A percentile compares a stretch with the other conserved stretches of the same genome.
Conservation (phyloP, 2,113 vertebrate species). For the Pelvicachromis taeniatus region DNA sequence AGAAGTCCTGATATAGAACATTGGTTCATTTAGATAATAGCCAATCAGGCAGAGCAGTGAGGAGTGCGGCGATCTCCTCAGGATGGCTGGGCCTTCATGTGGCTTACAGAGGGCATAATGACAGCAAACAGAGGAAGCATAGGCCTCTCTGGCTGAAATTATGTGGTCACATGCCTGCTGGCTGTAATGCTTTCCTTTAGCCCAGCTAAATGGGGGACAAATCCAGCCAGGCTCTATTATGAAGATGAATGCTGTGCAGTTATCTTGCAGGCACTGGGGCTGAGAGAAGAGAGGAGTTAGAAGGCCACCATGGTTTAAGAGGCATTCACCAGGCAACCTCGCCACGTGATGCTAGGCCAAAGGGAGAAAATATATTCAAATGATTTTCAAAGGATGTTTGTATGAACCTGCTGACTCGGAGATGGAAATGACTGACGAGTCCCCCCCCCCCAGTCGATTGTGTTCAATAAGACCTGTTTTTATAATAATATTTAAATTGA, state of each 20-base stretch:
- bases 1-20: constrained; percentile 79
- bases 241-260: constrained; percentile 55
- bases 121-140: constrained; percentile 69
- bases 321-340: neutral
- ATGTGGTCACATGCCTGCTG: constrained; percentile 69
- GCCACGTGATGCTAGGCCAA: neutral
- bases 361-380: neutral
- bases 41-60: constrained; percentile 70
- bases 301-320: constrained; percentile 7
- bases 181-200: constrained; percentile 64
- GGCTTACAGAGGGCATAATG: constrained; percentile 71
- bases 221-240: constrained; percentile 48
- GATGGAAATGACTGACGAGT: neutral
- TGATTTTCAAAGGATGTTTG: neutral
- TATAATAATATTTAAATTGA: neutral
- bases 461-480: neutral
- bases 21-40: constrained; percentile 73
- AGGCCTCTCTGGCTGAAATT: constrained; percentile 67
- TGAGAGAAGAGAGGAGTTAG: constrained; percentile 24
- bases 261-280: constrained; percentile 36
- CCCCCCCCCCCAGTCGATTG: neutral
- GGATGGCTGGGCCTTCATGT: constrained; percentile 66
- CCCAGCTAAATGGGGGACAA: constrained; percentile 41
- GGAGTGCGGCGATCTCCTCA: constrained; percentile 44
- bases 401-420: neutral